Conservation (phyloP, 2,113 vertebrate genomes). For the Pachyramphus minor region DNA sequence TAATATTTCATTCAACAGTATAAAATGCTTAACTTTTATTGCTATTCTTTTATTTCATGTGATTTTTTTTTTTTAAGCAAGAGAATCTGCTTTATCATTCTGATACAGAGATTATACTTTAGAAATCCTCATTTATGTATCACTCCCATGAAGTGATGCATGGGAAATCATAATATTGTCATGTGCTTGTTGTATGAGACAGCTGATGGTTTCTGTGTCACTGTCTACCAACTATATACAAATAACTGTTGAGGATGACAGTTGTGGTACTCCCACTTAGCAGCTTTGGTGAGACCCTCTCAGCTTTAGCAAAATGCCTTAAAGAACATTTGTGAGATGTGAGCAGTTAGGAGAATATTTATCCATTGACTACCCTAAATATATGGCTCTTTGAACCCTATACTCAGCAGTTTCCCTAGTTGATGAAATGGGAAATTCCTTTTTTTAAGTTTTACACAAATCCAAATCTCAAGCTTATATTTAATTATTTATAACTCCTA, state of each 20-base stretch:
- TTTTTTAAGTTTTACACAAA: neutral
- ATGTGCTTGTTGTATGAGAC: neutral
- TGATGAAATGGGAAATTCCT: neutral
- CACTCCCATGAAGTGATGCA: neutral
- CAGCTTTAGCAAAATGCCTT: neutral
- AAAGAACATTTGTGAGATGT: neutral
- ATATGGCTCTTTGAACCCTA: neutral
- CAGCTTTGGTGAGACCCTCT: slow-evolving; percentile 4
- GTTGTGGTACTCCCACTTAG: slow-evolving; percentile 26
- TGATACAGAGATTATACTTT: neutral
- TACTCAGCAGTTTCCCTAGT: neutral
- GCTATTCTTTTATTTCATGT: neutral
- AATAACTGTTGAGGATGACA: neutral
- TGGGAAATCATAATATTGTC: slow-evolving; percentile 23
- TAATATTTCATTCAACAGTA: neutral
- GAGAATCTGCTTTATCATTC: neutral
- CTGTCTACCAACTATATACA: neutral
- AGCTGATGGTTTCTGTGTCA: neutral
- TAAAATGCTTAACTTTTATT: neutral
- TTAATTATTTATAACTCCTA: neutral
- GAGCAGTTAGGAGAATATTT: neutral
- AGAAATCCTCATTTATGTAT: neutral
- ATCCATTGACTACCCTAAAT: neutral
- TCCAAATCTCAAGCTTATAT: neutral
- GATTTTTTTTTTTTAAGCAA: neutral